Evolutionary conservation across 2,888 invertebrate genomes (phyloP), one percentile per base, ranked within the genome.

Genomic region (Euspilapteryx auroguttella): DNA sequence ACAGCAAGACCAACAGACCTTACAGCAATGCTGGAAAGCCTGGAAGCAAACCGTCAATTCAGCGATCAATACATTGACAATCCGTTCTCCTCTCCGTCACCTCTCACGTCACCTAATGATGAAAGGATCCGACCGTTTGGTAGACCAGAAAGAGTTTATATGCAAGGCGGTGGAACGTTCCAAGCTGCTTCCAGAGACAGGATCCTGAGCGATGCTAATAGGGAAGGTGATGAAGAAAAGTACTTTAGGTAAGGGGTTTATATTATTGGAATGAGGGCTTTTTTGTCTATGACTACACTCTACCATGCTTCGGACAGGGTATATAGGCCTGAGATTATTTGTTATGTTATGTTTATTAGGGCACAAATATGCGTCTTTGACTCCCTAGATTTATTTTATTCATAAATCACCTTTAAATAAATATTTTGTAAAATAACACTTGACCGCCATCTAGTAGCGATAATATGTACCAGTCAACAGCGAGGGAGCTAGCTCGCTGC

Each of bases 51-150:
- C 27, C 56, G 62, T 30, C 53, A 61, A 2, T 75, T 62, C 35
- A 58, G 69, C 21, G 75, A 75, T 12, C 69, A 68, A 30, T 75
- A 76, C 35, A 71, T 77, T 26, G 77, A 77, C 41, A 77, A 77
- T 32, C 77, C 77, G 1, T 77, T 77, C 40, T 77, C 77, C 2
- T 77, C 77, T 29, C 77, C 77, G 1, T 77, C 77, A 11, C 75
- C 76, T 0, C 42, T 77, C 3, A 77, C 77, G 4, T 76, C 77
- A 28, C 77, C 77, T 0, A 77, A 71, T 32, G 77, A 76, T 44
- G 76, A 75, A 8, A 43, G 62, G 28, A 27, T 63, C 12, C 52
- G 61, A 13, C 69, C 66, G 0, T 76, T 75, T 15, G 40, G 57
- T 4, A 55, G 69, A 40, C 62, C 66, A 0, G 75, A 76, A 36